Percentiles rank a stretch among this genome's conserved stretches.
Evolutionary conservation across 2,113 vertebrate genomes (phyloP).

Genomic region (Corythornis cristatus): DNA sequence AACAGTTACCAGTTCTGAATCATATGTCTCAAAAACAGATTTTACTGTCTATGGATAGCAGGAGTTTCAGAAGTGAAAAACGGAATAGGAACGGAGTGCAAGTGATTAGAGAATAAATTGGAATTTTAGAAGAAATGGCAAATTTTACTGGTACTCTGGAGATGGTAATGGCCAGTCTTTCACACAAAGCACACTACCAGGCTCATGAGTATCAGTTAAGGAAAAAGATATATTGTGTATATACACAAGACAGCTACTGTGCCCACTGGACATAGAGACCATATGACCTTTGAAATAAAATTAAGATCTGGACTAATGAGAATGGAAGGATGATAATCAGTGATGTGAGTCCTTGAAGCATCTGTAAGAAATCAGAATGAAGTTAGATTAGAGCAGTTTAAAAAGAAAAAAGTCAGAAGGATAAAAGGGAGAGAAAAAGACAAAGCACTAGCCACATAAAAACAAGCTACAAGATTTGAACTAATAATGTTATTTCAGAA

Average conservation of each 20-base stretch:
- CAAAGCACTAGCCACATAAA: neutral
- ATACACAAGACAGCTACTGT: neutral
- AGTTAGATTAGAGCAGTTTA: constrained; percentile 1
- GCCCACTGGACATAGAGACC: neutral
- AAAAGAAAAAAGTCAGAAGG: constrained; percentile 37
- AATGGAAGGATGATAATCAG: constrained; percentile 14
- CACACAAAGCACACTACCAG: neutral
- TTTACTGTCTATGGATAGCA: neutral
- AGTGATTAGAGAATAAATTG: neutral
- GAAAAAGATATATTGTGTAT: neutral
- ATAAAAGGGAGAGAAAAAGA: constrained; percentile 1
- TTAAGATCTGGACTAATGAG: constrained; percentile 47
- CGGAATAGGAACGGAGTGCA: neutral
- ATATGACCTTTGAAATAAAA: constrained; percentile 53
- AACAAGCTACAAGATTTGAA: constrained; percentile 9
- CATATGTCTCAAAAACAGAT: neutral
- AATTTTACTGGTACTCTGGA: neutral
- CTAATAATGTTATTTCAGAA: constrained; percentile 24
- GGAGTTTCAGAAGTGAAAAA: neutral
- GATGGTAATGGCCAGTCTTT: neutral
- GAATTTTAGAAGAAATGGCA: neutral
- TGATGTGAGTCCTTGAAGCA: neutral
- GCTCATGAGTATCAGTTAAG: neutral
- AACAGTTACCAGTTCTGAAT: neutral
- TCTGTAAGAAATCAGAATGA: constrained; percentile 19